These are phyloP conservation scores for Spermophilus dauricus DNA, from an alignment of 2,113 vertebrate species.

Conservation along the genomic window DNA sequence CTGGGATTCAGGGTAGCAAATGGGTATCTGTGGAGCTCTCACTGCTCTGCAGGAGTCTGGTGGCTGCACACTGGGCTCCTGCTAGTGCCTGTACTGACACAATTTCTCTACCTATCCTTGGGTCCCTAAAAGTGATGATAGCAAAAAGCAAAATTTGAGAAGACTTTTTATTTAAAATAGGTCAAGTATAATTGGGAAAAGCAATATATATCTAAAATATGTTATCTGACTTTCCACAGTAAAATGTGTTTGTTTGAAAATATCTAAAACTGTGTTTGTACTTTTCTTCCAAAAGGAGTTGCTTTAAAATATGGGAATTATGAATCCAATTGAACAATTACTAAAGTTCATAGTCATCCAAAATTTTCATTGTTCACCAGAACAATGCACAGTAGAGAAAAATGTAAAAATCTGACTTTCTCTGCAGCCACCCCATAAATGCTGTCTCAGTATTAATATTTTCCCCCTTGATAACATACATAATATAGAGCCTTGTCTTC, in stretches of 20 bases:
- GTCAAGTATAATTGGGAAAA: not conserved
- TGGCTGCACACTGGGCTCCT: no score
- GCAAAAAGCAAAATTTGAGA: not conserved
- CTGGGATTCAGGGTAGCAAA: not conserved
- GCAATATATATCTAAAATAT: not conserved
- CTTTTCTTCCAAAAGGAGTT: not conserved
- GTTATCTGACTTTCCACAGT: not conserved
- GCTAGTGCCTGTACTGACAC: fast-evolving
- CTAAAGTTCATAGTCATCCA: not conserved
- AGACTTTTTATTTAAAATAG: not conserved
- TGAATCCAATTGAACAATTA: not conserved
- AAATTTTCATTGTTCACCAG: not conserved
- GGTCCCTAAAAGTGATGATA: not conserved
- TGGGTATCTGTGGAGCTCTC: not conserved
- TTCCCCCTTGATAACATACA: not conserved
- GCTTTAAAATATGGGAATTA: not conserved
- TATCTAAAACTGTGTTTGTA: not conserved
- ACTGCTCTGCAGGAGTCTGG: not conserved
- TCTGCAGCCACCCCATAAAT: no score
- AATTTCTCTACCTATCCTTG: not conserved
- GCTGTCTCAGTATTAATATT: not conserved
- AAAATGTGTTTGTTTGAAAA: not conserved
- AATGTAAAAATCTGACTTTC: not conserved
- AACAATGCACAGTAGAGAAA: not conserved
- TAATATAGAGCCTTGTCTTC: not conserved